phyloP scores from a whole-genome alignment of 2,888 invertebrate genomes.

The Ectobius pallidus region DNA sequence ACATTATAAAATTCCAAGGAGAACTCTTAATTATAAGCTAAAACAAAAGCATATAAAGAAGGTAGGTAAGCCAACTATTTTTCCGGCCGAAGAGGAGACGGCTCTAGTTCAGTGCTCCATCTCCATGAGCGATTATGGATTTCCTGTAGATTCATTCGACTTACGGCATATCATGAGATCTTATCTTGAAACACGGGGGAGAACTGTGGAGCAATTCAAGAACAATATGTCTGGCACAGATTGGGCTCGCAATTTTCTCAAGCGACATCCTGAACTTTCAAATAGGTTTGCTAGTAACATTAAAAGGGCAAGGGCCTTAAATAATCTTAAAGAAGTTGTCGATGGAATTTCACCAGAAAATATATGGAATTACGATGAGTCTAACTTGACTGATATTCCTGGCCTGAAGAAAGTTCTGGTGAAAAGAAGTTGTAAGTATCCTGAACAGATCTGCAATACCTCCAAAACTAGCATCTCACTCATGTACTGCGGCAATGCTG shows the following conservation, averaged over 20 bases:
- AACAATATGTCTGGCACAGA: not conserved
- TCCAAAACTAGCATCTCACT: not conserved
- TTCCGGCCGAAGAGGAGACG: not conserved
- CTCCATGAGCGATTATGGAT: constrained; percentile 11
- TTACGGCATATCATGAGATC: not conserved
- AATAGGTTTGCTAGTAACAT: constrained; percentile 1
- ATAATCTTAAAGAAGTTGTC: not conserved
- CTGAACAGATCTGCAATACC: not conserved
- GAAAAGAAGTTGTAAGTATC: not conserved
- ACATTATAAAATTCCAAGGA: constrained; percentile 4
- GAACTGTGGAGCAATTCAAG: not conserved
- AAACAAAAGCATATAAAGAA: constrained; percentile 5
- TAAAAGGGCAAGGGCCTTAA: not conserved
- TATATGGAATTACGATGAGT: not conserved
- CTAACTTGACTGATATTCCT: not conserved
- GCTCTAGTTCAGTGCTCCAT: not conserved
- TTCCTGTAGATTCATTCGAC: not conserved
- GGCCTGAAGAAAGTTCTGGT: not conserved
- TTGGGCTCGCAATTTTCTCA: not conserved
- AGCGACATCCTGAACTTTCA: not conserved
- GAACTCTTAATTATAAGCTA: not conserved
- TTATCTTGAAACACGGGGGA: not conserved
- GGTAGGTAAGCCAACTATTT: not conserved
- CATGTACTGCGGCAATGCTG: not conserved
- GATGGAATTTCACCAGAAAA: not conserved